phyloP scores from a whole-genome alignment of 2,797 vertebrate genomes.

The Notamacropus eugenii region DNA sequence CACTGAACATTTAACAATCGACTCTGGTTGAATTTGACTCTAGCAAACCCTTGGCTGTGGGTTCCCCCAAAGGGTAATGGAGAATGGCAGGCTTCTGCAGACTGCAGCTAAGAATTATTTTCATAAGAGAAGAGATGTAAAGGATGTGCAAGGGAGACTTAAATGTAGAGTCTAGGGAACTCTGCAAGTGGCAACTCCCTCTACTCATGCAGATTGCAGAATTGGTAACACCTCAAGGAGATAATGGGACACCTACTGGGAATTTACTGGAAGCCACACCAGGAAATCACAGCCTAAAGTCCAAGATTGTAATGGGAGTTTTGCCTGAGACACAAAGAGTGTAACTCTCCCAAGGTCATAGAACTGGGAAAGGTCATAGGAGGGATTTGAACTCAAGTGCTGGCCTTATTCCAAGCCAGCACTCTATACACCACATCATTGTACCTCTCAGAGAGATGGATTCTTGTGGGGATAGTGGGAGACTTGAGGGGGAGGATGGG shows the following conservation, averaged over 20 bases:
- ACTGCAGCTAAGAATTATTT: neutral
- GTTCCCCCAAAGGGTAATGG: neutral
- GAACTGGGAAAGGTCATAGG: neutral
- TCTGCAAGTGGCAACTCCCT: neutral
- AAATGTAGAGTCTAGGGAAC: neutral
- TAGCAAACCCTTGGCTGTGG: neutral
- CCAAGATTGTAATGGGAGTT: neutral
- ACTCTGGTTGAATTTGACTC: neutral
- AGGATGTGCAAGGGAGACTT: neutral
- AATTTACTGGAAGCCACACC: neutral
- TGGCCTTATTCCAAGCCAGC: neutral
- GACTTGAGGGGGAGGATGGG: neutral
- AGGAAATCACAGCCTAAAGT: neutral
- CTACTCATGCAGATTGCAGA: neutral
- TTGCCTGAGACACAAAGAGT: neutral
- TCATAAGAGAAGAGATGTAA: neutral
- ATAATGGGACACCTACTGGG: neutral
- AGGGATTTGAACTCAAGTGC: neutral
- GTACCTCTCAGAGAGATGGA: neutral
- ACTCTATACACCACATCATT: neutral
- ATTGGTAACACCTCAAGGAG: neutral
- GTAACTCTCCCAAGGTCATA: neutral
- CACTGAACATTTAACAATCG: neutral
- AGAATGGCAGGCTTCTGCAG: neutral
- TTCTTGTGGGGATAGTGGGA: neutral